Conservation (phyloP, 2,888 invertebrate species). For the Macrosiphum euphorbiae region DNA sequence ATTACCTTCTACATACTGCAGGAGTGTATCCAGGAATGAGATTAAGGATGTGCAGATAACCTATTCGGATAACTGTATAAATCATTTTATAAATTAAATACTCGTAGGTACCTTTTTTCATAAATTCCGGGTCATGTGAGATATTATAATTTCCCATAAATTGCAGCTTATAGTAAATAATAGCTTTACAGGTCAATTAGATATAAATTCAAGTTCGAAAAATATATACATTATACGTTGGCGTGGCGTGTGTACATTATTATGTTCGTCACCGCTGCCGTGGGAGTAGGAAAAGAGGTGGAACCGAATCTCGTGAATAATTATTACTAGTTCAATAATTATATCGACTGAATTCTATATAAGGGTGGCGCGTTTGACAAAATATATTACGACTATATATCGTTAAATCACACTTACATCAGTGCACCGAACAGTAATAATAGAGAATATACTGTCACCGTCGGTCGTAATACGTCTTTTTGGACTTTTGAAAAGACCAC, state of each 20-base stretch:
- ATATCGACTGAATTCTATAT: not conserved
- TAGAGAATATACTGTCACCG: not conserved
- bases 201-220: not conserved
- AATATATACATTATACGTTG: not conserved
- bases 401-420: not conserved
- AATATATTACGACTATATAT: not conserved
- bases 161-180: not conserved
- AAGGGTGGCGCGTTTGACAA: not conserved
- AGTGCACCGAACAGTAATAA: not conserved
- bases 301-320: not conserved
- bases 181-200: not conserved
- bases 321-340: not conserved
- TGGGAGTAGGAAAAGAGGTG: not conserved
- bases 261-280: not conserved
- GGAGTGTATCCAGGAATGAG: not conserved
- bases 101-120: not conserved
- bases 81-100: not conserved
- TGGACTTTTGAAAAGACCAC: conserved; percentile 43
- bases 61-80: not conserved
- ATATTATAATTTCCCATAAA: not conserved
- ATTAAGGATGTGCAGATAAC: not conserved
- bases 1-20: not conserved
- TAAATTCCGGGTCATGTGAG: not conserved
- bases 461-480: not conserved
- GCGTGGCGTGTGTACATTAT: not conserved